These are phyloP conservation scores for Caenorhabditis doughertyi DNA, from an alignment of 2,888 invertebrate species.

Conservation along the genomic window DNA sequence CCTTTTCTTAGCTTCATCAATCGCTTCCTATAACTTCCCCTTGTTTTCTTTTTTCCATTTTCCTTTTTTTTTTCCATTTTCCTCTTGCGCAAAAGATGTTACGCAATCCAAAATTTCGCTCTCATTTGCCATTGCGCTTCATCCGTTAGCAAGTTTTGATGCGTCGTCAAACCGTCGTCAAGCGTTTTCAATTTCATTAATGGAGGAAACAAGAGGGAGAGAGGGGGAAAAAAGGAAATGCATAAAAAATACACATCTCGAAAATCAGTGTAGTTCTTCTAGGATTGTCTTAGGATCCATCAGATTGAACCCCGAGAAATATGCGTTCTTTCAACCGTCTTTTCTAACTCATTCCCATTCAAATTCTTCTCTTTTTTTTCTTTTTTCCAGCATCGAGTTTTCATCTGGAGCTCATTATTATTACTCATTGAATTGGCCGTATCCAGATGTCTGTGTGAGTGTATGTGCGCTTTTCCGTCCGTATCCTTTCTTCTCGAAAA, in stretches of 20 bases:
- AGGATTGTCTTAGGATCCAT: not conserved
- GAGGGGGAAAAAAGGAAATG: slow-evolving; percentile 12
- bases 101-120: slow-evolving; percentile 67
- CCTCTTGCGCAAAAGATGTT: slow-evolving; percentile 62
- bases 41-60: slow-evolving; percentile 18
- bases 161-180: slow-evolving; percentile 40
- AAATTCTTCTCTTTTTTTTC: slow-evolving; percentile 2
- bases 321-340: not conserved
- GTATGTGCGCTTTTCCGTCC: not conserved
- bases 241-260: slow-evolving; percentile 36
- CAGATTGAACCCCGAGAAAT: not conserved
- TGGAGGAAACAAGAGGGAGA: slow-evolving; percentile 30
- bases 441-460: slow-evolving; percentile 61
- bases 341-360: slow-evolving; percentile 7
- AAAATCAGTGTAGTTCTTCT: slow-evolving; percentile 5
- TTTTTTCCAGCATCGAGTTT: slow-evolving; percentile 38
- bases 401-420: slow-evolving; percentile 72
- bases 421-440: slow-evolving; percentile 71
- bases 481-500: slow-evolving; percentile 52
- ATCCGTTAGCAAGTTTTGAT: slow-evolving; percentile 68
- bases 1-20: slow-evolving; percentile 13
- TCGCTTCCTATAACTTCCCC: slow-evolving; percentile 10
- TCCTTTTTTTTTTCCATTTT: slow-evolving; percentile 31
- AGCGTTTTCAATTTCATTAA: slow-evolving; percentile 64
- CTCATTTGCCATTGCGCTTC: slow-evolving; percentile 60